Percentiles rank a stretch among this genome's conserved stretches.
These are phyloP conservation scores for Vollenhovia emeryi DNA, from an alignment of 1,140 invertebrate genomes.

Conservation along the genomic window DNA sequence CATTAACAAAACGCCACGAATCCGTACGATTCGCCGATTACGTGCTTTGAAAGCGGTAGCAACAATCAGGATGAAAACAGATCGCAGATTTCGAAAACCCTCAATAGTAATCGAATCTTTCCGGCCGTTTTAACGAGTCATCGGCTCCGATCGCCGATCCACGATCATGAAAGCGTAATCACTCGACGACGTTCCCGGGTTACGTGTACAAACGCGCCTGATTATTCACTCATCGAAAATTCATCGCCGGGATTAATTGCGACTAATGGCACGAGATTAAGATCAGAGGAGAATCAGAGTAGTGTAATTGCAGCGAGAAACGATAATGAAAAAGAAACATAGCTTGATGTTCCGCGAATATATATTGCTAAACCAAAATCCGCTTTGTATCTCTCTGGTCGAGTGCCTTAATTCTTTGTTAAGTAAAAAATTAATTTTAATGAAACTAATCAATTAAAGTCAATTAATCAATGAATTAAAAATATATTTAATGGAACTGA, in stretches of 20 bases:
- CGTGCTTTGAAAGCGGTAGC: constrained; percentile 15
- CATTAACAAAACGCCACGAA: constrained; percentile 52
- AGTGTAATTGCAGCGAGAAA: constrained; percentile 6
- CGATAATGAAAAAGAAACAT: background rate
- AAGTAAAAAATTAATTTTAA: background rate
- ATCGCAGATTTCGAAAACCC: constrained; percentile 28
- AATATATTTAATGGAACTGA: background rate
- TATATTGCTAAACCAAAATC: constrained; percentile 1
- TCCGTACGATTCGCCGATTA: constrained; percentile 22
- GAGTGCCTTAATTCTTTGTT: background rate
- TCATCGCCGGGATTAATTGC: constrained; percentile 80
- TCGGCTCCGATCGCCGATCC: constrained; percentile 1
- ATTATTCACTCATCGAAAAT: constrained; percentile 79
- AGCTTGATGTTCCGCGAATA: constrained; percentile 1
- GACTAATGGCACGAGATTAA: constrained; percentile 74
- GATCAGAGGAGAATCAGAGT: constrained; percentile 63
- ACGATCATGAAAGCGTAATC: constrained; percentile 72
- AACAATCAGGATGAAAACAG: constrained; percentile 31
- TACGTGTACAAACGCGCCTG: constrained; percentile 65
- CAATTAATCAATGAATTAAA: no score
- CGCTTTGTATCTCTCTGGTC: background rate
- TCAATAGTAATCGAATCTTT: constrained; percentile 36
- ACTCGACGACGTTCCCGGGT: constrained; percentile 43
- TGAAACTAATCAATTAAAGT: no score
- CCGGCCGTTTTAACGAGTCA: background rate